Evolutionary conservation across 1,140 invertebrate genomes (phyloP), one percentile per base, ranked within the genome.

Genomic region (Andrena cerasifolii): DNA sequence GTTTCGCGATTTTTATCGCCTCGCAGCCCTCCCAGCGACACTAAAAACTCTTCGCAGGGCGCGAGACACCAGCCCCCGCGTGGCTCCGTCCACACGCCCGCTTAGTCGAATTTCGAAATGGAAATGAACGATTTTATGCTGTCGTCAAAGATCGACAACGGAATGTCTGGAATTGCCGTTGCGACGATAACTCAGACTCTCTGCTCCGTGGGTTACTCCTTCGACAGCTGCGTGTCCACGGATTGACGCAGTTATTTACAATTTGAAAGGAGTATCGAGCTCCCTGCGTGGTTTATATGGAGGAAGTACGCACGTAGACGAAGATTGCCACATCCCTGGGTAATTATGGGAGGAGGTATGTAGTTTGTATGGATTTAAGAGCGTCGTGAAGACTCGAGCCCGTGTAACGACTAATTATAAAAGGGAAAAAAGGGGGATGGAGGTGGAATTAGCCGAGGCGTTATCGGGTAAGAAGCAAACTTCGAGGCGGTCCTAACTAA

Each of bases 1-100:
- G 89, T 90, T 85, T 88, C 85, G 87, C 90, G 88, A 91, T 90
- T 89, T 91, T 91, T 91, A 91, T 90, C 88, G 88, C 87, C 86
- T 70, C 56, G 59, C 78, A 51, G 28, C 63, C 59, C 75, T 65
- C 26, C 43, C 3, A 8, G 21, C 75, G 45, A 71, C 59, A 74
- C 80, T 85, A 80, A 85, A 82, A 82, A 71, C 49, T 63, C 58
- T 4, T 10, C 45, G 36, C 4, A 5, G 10, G 4, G 16, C 24
- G 43, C 10, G 16, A 6, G 43, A 21, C 47, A 36, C 28, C 51
- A 28, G 28, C 40, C 47, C 74, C 53, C 49, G 75, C 40, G 45
- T 45, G 59, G 63, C 45, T 28, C 54, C 53, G 40, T 58, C 56
- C 82, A 54, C 79, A 80, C 58, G 71, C 58, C 49, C 68, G 83